phyloP scores from a whole-genome alignment of 2,888 invertebrate species.

The Brachylomia viminalis region DNA sequence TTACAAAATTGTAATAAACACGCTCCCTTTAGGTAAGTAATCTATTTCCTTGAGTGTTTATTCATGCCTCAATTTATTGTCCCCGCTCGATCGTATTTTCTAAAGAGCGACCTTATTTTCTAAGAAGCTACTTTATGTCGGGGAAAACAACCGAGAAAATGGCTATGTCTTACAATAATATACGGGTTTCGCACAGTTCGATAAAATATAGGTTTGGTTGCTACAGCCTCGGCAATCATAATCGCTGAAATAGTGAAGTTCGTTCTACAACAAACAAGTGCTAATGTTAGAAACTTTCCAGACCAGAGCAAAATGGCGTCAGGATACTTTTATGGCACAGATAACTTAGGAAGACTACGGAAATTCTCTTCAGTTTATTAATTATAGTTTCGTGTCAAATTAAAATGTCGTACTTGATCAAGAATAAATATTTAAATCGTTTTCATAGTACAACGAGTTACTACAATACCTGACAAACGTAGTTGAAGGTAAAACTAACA shows the following conservation, averaged over 20 bases:
- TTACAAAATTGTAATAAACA: conserved; percentile 52
- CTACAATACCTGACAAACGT: neutral
- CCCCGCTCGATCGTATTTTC: conserved; percentile 79
- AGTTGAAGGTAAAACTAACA: conserved; percentile 27
- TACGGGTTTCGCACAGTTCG: conserved; percentile 68
- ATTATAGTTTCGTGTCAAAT: conserved; percentile 23
- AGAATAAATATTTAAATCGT: conserved; percentile 17
- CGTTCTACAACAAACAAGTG: conserved; percentile 49
- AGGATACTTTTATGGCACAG: conserved; percentile 36
- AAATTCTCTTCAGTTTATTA: conserved; percentile 14
- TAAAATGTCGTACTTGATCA: conserved; percentile 14
- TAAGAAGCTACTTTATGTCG: conserved; percentile 77
- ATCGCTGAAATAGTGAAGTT: conserved; percentile 50
- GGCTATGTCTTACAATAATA: conserved; percentile 73
- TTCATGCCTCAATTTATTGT: conserved; percentile 82
- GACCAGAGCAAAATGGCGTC: conserved; percentile 38
- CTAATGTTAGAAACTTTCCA: conserved; percentile 51
- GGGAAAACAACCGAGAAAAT: conserved; percentile 74
- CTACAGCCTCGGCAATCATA: conserved; percentile 53
- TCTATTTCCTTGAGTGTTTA: conserved; percentile 79
- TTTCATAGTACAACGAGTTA: neutral
- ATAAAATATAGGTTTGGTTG: conserved; percentile 67
- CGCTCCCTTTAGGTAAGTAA: conserved; percentile 67
- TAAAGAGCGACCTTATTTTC: conserved; percentile 78
- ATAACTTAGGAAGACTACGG: conserved; percentile 22